phyloP scores from a whole-genome alignment of 2,888 invertebrate species.

The Sinohyriopsis cumingii region DNA sequence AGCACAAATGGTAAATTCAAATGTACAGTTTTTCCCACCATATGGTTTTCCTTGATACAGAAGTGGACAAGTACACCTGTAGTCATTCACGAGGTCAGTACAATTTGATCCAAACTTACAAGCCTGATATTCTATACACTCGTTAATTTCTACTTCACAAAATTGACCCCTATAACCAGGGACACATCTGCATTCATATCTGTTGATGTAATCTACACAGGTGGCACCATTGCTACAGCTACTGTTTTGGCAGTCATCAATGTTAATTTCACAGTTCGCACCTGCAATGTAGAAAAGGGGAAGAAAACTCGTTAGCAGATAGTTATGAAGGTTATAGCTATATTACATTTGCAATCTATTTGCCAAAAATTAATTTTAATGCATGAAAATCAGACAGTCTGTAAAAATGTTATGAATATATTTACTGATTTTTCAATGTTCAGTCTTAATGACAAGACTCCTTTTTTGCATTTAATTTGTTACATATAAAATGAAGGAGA shows the following conservation, averaged over 20 bases:
- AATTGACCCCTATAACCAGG: slow-evolving; percentile 61
- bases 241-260: slow-evolving; percentile 84
- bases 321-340: no score
- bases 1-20: slow-evolving; percentile 60
- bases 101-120: slow-evolving; percentile 76
- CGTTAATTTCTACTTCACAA: slow-evolving; percentile 71
- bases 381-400: no score
- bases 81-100: slow-evolving; percentile 78
- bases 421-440: no score
- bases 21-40: slow-evolving; percentile 66
- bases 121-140: slow-evolving; percentile 68
- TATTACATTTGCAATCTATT: no score
- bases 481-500: no score
- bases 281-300: slow-evolving; percentile 26
- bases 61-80: slow-evolving; percentile 85
- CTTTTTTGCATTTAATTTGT: no score
- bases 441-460: no score
- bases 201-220: slow-evolving; percentile 86
- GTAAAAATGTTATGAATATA: no score
- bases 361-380: no score
- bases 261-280: slow-evolving; percentile 88
- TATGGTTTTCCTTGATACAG: slow-evolving; percentile 76
- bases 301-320: no score
- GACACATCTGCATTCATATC: slow-evolving; percentile 73
- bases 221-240: slow-evolving; percentile 86